Evolutionary conservation across 2,888 invertebrate species (phyloP).

Genomic region (Hermaeophaga mercurialis): DNA sequence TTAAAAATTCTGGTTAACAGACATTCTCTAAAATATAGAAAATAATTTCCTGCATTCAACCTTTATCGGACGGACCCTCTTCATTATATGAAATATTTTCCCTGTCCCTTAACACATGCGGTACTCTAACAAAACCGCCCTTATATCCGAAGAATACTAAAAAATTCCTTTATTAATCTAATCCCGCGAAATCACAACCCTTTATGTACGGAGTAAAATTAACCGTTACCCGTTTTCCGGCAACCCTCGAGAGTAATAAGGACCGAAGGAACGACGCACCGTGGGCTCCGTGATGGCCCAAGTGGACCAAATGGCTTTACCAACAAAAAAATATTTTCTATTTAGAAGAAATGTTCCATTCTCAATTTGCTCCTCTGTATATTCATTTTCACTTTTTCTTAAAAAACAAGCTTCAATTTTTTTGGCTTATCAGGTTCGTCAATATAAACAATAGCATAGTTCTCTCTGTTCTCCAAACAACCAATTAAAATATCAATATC

Average conservation of each 20-base stretch:
- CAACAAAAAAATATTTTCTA: too few species aligned
- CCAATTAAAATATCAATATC: too few species aligned
- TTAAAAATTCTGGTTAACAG: too few species aligned
- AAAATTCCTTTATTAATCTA: constrained; percentile 28
- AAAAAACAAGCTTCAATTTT: too few species aligned
- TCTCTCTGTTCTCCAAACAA: too few species aligned
- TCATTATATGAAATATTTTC: constrained; percentile 2
- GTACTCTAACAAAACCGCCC: constrained; percentile 8
- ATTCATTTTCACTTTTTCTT: too few species aligned
- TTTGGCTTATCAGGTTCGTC: too few species aligned
- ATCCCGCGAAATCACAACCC: constrained; percentile 25
- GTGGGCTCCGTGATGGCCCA: background rate
- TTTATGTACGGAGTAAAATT: constrained; percentile 23
- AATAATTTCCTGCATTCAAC: constrained; percentile 3
- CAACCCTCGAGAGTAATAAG: constrained; percentile 32
- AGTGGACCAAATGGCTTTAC: constrained; percentile 14
- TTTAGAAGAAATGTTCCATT: too few species aligned
- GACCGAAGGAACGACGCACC: constrained; percentile 20
- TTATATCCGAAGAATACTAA: constrained; percentile 20
- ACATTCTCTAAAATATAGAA: constrained; percentile 1
- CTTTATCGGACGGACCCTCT: constrained; percentile 13
- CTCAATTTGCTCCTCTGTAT: too few species aligned
- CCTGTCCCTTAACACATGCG: constrained; percentile 12
- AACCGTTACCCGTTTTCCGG: constrained; percentile 25
- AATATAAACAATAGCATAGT: too few species aligned